Conservation (phyloP, 2,888 invertebrate species). For the Drosophila merina region DNA sequence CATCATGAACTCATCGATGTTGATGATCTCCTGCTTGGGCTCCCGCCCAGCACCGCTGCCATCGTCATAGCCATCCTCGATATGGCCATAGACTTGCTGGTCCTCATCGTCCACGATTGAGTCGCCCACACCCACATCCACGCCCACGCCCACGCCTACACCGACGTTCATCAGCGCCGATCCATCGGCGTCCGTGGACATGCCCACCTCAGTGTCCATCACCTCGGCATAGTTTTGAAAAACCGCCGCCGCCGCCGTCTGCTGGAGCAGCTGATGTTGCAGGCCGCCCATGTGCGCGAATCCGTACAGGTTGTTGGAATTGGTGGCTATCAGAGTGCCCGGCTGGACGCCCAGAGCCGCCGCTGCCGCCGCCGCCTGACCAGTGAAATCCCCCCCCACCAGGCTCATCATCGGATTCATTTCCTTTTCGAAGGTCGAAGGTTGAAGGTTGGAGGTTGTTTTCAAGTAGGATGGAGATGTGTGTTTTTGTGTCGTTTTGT, state of each 20-base stretch:
- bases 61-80: constrained; percentile 77
- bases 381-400: constrained; percentile 84
- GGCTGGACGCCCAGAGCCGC: constrained; percentile 81
- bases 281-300: constrained; percentile 82
- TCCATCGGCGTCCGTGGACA: constrained; percentile 23
- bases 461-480: constrained; percentile 38
- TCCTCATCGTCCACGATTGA: constrained; percentile 67
- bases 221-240: constrained; percentile 82
- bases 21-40: constrained; percentile 83
- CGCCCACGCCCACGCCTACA: constrained; percentile 38
- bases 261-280: constrained; percentile 83
- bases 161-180: constrained; percentile 31
- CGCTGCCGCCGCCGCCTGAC: constrained; percentile 82
- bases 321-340: constrained; percentile 77
- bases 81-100: constrained; percentile 77
- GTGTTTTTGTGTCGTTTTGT: constrained; percentile 41
- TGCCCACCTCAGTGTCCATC: constrained; percentile 69
- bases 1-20: constrained; percentile 84
- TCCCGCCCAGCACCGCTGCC: constrained; percentile 71
- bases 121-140: constrained; percentile 30
- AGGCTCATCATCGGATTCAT: constrained; percentile 84
- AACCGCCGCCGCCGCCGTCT: constrained; percentile 80
- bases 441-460: neutral
- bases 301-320: constrained; percentile 82
- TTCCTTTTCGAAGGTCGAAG: constrained; percentile 74